phyloP scores from a whole-genome alignment of 2,888 invertebrate species.

The Ennomos erosarius region DNA sequence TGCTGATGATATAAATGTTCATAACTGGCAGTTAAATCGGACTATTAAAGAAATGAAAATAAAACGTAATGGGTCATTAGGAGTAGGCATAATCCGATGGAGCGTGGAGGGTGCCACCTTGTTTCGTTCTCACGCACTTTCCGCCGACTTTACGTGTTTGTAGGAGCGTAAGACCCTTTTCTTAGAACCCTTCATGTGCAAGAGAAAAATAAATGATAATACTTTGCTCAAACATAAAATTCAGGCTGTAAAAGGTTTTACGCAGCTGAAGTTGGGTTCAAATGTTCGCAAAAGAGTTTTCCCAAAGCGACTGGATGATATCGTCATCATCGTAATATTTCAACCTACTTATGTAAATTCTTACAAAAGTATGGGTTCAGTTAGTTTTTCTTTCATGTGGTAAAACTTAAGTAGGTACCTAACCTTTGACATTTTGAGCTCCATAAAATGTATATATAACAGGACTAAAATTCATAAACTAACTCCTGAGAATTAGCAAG shows the following conservation, averaged over 20 bases:
- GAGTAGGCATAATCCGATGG: constrained; percentile 53
- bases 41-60: constrained; percentile 66
- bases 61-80: constrained; percentile 69
- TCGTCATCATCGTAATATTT: constrained; percentile 1
- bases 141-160: constrained; percentile 57
- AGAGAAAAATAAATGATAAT: constrained; percentile 45
- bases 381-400: too few species aligned
- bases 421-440: too few species aligned
- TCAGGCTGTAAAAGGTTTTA: constrained; percentile 25
- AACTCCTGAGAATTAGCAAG: too few species aligned
- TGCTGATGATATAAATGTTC: constrained; percentile 66
- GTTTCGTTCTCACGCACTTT: constrained; percentile 72
- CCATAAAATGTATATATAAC: too few species aligned
- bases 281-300: constrained; percentile 18
- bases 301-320: constrained; percentile 11
- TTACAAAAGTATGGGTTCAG: too few species aligned
- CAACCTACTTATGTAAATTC: constrained; percentile 2
- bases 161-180: constrained; percentile 61
- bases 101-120: constrained; percentile 61
- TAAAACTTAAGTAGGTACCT: too few species aligned
- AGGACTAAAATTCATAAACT: too few species aligned
- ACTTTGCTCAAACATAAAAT: constrained; percentile 38
- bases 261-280: constrained; percentile 13
- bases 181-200: constrained; percentile 60
- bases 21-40: constrained; percentile 63